Evolutionary conservation across 2,797 vertebrate genomes (phyloP), one percentile per base, ranked within the genome.

Genomic region (Perodicticus potto): DNA sequence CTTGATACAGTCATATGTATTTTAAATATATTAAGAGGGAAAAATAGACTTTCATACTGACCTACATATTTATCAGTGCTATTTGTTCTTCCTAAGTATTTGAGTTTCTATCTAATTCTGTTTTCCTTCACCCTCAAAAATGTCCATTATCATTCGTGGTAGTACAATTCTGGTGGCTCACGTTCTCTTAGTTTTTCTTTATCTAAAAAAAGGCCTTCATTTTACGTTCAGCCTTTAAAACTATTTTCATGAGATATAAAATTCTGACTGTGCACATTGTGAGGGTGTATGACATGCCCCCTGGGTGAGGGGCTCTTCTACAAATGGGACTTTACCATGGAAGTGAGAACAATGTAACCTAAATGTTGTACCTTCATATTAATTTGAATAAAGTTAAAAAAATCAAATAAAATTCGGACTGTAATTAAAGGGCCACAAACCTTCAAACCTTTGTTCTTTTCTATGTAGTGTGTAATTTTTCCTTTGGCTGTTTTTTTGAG

Each of bases 201-300:
- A 80, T 69, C 40, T 76, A 5, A 95, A 93, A 87, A 87, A 73
- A 85, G 53, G 32, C 63, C n/a, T 78, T 90, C 69, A 63, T 86
- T 83, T 89, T 25, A 80, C 27, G 5, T 86, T 82, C 43, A 89
- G 53, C 3, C 32, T 80, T 61, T 14, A 91, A 81, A 92, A 61
- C 19, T 80, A 27, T 61, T 89, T 84, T 85, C 59, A 53, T 74
- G 85, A 29, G 11, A 29, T 73, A 17, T 11, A 57, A 12, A 70
- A 63, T 65, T 82, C 45, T 65, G 20, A 73, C 49, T 49, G 49
- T 49, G 49, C 49, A 49, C 49, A 49, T 49, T 49, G 13, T 14
- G 49, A 49, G 49, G 49, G 45, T 49, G 3, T 12, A 49, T 49
- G 13, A 49, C 12, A 14, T 11, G 12, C 45, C 12, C 45, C 12